phyloP scores from a whole-genome alignment of 2,888 invertebrate genomes.

The Thyatira batis region DNA sequence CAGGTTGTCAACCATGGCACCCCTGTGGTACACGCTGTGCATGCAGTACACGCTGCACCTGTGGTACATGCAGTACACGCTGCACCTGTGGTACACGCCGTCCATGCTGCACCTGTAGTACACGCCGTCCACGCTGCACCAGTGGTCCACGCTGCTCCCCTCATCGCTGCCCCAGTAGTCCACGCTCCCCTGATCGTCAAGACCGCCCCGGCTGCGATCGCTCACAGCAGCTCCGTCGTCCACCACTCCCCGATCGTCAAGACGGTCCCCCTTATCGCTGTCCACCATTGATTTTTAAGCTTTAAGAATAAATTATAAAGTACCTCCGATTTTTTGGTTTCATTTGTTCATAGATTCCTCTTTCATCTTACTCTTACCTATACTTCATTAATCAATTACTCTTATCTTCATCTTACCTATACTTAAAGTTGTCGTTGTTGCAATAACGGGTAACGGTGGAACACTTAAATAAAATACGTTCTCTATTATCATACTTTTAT shows the following conservation, averaged over 20 bases:
- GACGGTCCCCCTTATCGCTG: slow-evolving; percentile 60
- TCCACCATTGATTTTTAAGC: slow-evolving; percentile 52
- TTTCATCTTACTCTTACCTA: background rate
- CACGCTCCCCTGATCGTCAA: slow-evolving; percentile 58
- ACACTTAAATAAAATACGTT: too few species aligned
- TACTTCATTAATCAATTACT: too few species aligned
- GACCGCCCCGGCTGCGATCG: slow-evolving; percentile 65
- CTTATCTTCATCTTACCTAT: too few species aligned
- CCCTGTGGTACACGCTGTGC: slow-evolving; percentile 54
- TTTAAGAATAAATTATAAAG: slow-evolving; percentile 30
- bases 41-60: slow-evolving; percentile 50
- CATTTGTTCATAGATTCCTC: background rate
- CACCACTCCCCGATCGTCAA: slow-evolving; percentile 66
- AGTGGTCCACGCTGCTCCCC: slow-evolving; percentile 39
- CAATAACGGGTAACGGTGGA: too few species aligned
- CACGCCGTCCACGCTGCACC: slow-evolving; percentile 46
- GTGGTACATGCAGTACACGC: slow-evolving; percentile 55
- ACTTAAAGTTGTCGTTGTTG: too few species aligned
- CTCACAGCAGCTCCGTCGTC: slow-evolving; percentile 70
- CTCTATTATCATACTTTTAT: too few species aligned
- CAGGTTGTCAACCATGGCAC: slow-evolving; percentile 72
- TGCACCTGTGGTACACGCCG: slow-evolving; percentile 61
- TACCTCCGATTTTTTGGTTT: slow-evolving; percentile 20
- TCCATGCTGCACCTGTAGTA: slow-evolving; percentile 44
- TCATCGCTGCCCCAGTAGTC: slow-evolving; percentile 32